A percentile compares a stretch with the other conserved stretches of the same genome.
Evolutionary conservation across 2,888 invertebrate species (phyloP).

Genomic region (Meloe dianella): DNA sequence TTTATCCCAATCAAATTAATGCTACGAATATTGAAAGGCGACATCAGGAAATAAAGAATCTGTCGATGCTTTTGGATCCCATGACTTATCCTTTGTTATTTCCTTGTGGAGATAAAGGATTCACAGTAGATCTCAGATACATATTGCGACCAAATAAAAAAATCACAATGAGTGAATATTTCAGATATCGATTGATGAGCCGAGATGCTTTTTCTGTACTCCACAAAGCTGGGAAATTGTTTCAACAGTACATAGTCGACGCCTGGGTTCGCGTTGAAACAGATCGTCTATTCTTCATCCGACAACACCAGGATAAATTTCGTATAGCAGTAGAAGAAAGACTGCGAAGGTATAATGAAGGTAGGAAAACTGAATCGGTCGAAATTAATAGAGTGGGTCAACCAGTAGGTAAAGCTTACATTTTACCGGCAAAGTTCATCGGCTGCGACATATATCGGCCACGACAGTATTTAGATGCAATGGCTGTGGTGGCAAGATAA

Average conservation of each 20-base stretch:
- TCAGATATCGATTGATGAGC: conserved; percentile 18
- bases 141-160: neutral
- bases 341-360: conserved; percentile 5
- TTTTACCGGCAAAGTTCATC: conserved; percentile 15
- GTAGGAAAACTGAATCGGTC: too few species aligned
- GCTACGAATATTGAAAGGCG: neutral
- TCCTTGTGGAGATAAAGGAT: conserved; percentile 31
- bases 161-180: conserved; percentile 20
- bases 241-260: conserved; percentile 29
- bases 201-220: conserved; percentile 18
- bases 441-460: conserved; percentile 6
- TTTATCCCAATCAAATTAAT: too few species aligned
- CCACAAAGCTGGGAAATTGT: conserved; percentile 21
- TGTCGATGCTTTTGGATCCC: conserved; percentile 24
- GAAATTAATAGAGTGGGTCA: too few species aligned
- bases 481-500: too few species aligned
- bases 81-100: conserved; percentile 33
- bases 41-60: conserved; percentile 21
- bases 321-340: neutral
- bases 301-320: conserved; percentile 14
- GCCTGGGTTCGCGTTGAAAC: conserved; percentile 15
- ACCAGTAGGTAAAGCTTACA: conserved; percentile 17
- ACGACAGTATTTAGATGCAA: too few species aligned
- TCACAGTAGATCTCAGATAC: too few species aligned
- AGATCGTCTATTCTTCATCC: too few species aligned